Base-by-base conservation (phyloP, 2,113 vertebrate genomes). In the Apteryx mantelli region DNA sequence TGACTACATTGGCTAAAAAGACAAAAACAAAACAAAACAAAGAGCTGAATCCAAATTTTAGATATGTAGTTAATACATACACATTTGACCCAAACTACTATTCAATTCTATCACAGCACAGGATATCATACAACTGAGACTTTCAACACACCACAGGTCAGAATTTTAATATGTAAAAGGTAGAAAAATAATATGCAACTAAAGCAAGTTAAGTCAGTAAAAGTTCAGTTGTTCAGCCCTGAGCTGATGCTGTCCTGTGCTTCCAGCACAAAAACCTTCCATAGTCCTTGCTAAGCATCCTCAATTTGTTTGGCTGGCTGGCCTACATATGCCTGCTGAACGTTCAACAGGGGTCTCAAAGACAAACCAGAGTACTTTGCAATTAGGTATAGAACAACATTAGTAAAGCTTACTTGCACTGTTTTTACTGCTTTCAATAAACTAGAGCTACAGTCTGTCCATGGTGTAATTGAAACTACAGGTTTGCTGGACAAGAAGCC, bases 111-210 rank as follows among this genome's bases (percentile, higher is more conserved):
- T 50, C 32, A 50, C 34, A 63, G 28, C 38, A 65, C 24, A 58
- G 30, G 13, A 7, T 9, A 52, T 40, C 30, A 50, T 8, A 9
- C 13, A 60, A 44, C 11, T 36, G 56, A 13, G 14, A 85, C 44
- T 77, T 89, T 9, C 4, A 77, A 77, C 28, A 79, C 11, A 86
- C 3, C 32, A 77, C 15, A 52, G 15, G 16, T 36, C 26, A 66
- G 21, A 10, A 88, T n/a, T 76, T 76, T 42, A 42, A 7, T 26
- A 50, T 1, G 11, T 22, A 66, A 61, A 88, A 70, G 11, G 15
- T 9, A 90, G 32, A 32, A 1, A 1, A 91, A 46, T 61, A 48
- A 18, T 28, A 9, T 6, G 36, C 0, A 1, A 70, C 38, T 56
- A 61, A 83, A 94, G n/a, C 2, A 11, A 76, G 12, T 28, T 21